Evolutionary conservation across 2,113 vertebrate species (phyloP).

Genomic region (Zosterops pallidus): DNA sequence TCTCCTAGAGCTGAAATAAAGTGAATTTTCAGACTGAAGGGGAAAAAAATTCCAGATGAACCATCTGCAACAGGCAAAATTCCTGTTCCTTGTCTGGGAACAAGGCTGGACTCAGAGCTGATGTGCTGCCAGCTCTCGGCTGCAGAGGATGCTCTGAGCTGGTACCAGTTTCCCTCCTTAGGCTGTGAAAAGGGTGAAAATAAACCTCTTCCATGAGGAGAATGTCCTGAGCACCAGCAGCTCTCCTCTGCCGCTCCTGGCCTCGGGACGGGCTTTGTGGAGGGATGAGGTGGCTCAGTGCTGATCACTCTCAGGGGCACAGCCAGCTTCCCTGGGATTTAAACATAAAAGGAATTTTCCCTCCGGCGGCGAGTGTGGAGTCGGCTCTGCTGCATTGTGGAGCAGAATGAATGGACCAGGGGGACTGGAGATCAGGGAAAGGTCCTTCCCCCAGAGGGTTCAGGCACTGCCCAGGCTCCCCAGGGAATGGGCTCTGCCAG

Average conservation of each 20-base stretch:
- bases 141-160: rapidly evolving
- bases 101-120: not conserved
- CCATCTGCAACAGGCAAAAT: not conserved
- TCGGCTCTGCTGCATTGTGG: rapidly evolving
- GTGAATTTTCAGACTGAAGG: not conserved
- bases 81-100: not conserved
- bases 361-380: rapidly evolving
- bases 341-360: not conserved
- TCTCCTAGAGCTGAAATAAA: not conserved
- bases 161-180: rapidly evolving
- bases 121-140: not conserved
- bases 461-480: not conserved
- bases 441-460: not conserved
- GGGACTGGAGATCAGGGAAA: not conserved
- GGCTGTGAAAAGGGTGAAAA: not conserved
- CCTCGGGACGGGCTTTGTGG: not conserved
- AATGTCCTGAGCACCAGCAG: not conserved
- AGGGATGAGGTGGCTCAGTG: not conserved
- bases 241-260: not conserved
- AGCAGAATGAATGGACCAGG: rapidly evolving
- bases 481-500: not conserved
- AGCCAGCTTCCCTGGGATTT: not conserved
- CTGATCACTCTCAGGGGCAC: not conserved
- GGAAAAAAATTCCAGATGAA: not conserved
- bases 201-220: not conserved